A percentile compares a stretch with the other conserved stretches of the same genome.
Conservation (phyloP, 1,140 invertebrate genomes). For the Ptiloglossa arizonensis region DNA sequence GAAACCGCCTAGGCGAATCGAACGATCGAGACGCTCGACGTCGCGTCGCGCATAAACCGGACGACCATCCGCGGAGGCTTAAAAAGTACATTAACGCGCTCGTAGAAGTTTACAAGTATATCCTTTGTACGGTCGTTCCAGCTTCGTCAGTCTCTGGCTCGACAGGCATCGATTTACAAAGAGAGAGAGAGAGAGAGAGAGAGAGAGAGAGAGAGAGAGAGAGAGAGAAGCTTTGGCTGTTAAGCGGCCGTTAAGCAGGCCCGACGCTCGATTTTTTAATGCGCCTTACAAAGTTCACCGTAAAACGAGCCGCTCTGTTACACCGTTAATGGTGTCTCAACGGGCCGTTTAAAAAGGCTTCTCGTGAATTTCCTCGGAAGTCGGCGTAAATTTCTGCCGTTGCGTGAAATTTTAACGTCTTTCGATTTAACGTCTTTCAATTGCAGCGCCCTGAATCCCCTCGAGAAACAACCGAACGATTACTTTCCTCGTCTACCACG, state of each 20-base stretch:
- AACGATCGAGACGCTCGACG: neutral
- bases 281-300: conserved; percentile 57
- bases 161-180: conserved; percentile 64
- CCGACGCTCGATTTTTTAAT: conserved; percentile 59
- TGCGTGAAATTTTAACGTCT: conserved; percentile 10
- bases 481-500: too few relatives aligned
- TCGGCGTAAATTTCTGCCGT: conserved; percentile 29
- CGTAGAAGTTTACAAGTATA: conserved; percentile 67
- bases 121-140: conserved; percentile 51
- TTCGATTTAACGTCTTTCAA: conserved; percentile 4
- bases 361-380: conserved; percentile 47
- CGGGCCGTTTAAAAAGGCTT: conserved; percentile 49
- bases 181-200: neutral
- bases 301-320: conserved; percentile 56
- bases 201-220: too few relatives aligned
- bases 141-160: conserved; percentile 49
- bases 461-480: too few relatives aligned
- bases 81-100: conserved; percentile 66
- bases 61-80: conserved; percentile 53
- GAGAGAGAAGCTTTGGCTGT: conserved; percentile 37
- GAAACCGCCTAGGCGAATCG: neutral
- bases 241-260: conserved; percentile 58
- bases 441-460: too few relatives aligned
- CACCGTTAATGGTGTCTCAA: conserved; percentile 56
- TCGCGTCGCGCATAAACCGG: conserved; percentile 50